Conservation (phyloP, 2,888 invertebrate species). For the Eupithecia vulgata region DNA sequence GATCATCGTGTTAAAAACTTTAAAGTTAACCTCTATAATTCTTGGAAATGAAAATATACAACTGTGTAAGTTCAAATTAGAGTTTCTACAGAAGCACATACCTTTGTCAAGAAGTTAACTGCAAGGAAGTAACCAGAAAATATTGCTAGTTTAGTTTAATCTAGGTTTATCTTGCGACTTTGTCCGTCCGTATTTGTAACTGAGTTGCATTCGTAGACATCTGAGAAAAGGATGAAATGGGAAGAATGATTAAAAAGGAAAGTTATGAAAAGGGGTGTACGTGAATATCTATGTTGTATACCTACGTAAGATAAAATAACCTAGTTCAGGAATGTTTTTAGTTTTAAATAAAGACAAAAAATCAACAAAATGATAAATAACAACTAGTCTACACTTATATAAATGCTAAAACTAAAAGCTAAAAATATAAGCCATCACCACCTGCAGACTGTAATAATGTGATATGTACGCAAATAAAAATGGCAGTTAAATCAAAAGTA, state of each 20-base stretch:
- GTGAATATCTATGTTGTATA: neutral
- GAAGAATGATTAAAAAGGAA: too few relatives aligned
- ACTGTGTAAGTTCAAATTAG: conserved; percentile 43
- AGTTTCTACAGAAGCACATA: conserved; percentile 31
- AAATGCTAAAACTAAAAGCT: too few relatives aligned
- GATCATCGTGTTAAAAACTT: conserved; percentile 19
- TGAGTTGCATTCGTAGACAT: neutral
- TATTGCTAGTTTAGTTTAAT: conserved; percentile 36
- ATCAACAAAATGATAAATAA: too few relatives aligned
- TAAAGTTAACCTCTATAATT: conserved; percentile 30
- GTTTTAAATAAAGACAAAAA: too few relatives aligned
- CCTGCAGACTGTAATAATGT: too few relatives aligned
- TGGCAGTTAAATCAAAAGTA: too few relatives aligned
- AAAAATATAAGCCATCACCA: too few relatives aligned
- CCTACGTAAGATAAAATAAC: neutral
- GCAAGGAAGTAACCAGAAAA: conserved; percentile 28
- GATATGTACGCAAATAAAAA: too few relatives aligned
- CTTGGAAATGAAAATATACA: conserved; percentile 39
- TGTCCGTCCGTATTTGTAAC: neutral
- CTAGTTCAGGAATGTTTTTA: neutral
- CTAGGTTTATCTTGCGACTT: neutral
- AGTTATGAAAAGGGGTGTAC: too few relatives aligned
- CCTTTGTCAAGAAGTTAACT: conserved; percentile 45
- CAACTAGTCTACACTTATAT: too few relatives aligned
- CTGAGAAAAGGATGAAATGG: too few relatives aligned